Conservation (phyloP, 2,113 vertebrate species). For the Willisornis vidua region DNA sequence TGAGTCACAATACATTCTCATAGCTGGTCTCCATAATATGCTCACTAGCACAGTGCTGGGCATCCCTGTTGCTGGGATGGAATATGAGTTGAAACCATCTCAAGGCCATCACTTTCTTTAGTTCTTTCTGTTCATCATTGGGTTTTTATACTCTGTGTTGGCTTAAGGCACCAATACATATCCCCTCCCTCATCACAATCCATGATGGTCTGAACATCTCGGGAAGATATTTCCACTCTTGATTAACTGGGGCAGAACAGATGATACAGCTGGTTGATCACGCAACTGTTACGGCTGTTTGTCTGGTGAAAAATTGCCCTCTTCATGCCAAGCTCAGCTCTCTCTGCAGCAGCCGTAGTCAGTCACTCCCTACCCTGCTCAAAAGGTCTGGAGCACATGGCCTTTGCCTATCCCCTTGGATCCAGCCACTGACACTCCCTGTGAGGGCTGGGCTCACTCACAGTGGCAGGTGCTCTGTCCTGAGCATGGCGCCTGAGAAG, state of each 20-base stretch:
- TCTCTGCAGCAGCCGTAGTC: neutral
- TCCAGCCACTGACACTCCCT: neutral
- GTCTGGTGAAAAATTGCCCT: neutral
- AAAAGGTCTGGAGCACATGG: neutral
- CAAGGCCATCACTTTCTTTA: neutral
- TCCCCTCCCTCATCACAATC: rapidly evolving
- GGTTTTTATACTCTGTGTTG: neutral
- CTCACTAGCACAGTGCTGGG: neutral
- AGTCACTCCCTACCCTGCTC: neutral
- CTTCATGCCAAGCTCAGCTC: neutral
- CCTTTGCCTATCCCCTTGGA: neutral
- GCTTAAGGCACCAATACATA: neutral
- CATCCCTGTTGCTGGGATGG: neutral
- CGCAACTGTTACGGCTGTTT: neutral
- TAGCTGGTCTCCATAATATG: neutral
- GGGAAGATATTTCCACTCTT: neutral
- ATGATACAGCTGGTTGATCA: neutral
- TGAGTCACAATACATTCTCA: rapidly evolving
- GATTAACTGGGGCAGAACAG: neutral
- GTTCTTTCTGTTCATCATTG: neutral
- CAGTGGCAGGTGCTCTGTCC: neutral
- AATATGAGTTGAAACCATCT: neutral
- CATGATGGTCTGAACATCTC: neutral
- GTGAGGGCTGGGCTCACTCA: rapidly evolving
- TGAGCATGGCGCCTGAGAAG: neutral